Evolutionary conservation across 2,888 invertebrate species (phyloP).

Genomic region (Bellardia pandia): DNA sequence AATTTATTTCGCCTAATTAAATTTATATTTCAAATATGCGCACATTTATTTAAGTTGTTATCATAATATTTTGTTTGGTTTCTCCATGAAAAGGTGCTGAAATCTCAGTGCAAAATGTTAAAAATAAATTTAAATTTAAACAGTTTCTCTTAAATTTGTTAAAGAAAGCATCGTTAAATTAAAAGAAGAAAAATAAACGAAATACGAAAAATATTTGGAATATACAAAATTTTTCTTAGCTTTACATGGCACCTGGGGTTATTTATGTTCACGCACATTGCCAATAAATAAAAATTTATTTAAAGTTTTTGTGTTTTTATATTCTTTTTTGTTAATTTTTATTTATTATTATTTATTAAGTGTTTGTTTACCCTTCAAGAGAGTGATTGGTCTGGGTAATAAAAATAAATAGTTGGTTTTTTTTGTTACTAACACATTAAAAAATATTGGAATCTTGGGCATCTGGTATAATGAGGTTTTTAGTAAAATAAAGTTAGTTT

Average conservation of each 20-base stretch:
- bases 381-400: neutral
- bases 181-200: conserved; percentile 8
- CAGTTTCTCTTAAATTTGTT: too few relatives aligned
- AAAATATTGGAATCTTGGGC: neutral
- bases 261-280: conserved; percentile 59
- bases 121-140: conserved; percentile 34
- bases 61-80: conserved; percentile 4
- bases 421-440: neutral
- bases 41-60: neutral
- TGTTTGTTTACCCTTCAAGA: neutral
- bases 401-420: neutral
- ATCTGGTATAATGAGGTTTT: too few relatives aligned
- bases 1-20: neutral
- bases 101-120: conserved; percentile 1
- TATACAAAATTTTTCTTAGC: neutral
- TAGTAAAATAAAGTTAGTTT: too few relatives aligned
- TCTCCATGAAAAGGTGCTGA: conserved; percentile 46
- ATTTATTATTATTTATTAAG: neutral
- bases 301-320: conserved; percentile 16
- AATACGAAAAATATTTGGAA: neutral
- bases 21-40: neutral
- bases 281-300: conserved; percentile 45
- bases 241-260: conserved; percentile 48
- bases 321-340: neutral
- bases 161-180: neutral